phyloP scores from a whole-genome alignment of 1,140 invertebrate genomes.

The Bilobella aurantiaca region DNA sequence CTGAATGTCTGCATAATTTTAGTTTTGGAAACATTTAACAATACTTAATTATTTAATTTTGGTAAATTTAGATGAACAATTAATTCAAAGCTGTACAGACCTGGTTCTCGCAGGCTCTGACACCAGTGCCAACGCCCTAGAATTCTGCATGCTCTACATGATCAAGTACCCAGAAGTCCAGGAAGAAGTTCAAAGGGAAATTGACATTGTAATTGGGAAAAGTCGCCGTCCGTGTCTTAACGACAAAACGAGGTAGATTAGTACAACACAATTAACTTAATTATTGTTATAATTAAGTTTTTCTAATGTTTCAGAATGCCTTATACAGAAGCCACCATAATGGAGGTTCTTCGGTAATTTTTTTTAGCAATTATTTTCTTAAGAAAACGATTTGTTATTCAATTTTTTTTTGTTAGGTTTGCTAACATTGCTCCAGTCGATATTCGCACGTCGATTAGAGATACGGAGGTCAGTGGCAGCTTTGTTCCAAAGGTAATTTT shows the following conservation, averaged over 20 bases:
- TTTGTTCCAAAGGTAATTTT: slow-evolving; percentile 5
- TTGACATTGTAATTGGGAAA: not conserved
- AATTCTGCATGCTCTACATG: slow-evolving; percentile 7
- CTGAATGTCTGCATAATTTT: too few species aligned
- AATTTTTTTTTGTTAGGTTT: too few species aligned
- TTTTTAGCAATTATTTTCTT: too few species aligned
- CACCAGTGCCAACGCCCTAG: not conserved
- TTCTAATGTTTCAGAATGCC: slow-evolving; percentile 52
- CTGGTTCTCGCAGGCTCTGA: slow-evolving; percentile 33
- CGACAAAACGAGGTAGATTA: slow-evolving; percentile 55
- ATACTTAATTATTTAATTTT: too few species aligned
- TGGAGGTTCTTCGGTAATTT: slow-evolving; percentile 53
- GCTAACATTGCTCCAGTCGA: slow-evolving; percentile 65
- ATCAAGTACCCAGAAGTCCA: slow-evolving; percentile 3
- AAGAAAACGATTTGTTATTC: too few species aligned
- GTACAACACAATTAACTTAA: not conserved
- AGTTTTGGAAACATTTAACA: too few species aligned
- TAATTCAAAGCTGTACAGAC: slow-evolving; percentile 9
- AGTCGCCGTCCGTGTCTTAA: slow-evolving; percentile 34
- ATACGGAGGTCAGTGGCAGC: slow-evolving; percentile 48
- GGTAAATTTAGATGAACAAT: slow-evolving; percentile 4
- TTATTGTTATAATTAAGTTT: not conserved
- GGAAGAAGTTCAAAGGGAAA: not conserved
- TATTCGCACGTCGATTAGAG: slow-evolving; percentile 62
- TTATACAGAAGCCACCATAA: slow-evolving; percentile 61